Evolutionary conservation across 2,797 vertebrate species (phyloP).

Genomic region (Bradypodion ventrale): DNA sequence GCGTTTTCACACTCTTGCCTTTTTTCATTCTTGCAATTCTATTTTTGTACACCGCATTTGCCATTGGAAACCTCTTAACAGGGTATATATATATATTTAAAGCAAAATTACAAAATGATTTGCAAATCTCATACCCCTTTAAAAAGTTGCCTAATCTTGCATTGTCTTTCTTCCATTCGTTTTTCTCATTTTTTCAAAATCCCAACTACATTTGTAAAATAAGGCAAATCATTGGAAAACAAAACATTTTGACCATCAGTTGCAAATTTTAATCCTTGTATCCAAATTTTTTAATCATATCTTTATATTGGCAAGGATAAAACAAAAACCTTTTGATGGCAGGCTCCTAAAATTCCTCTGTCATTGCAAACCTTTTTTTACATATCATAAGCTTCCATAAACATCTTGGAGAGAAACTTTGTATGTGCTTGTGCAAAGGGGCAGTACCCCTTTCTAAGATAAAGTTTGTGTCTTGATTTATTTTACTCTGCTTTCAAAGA

Average conservation of each 20-base stretch:
- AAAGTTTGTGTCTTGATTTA: neutral
- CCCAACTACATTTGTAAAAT: slow-evolving; percentile 35
- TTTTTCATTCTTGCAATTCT: slow-evolving; percentile 69
- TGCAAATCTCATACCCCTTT: slow-evolving; percentile 19
- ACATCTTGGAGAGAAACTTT: slow-evolving; percentile 1
- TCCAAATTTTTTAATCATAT: slow-evolving; percentile 7
- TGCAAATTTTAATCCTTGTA: slow-evolving; percentile 45
- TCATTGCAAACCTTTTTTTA: slow-evolving; percentile 2
- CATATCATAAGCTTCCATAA: neutral
- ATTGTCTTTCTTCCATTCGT: slow-evolving; percentile 41
- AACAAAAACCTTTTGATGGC: slow-evolving; percentile 7
- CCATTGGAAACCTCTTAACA: slow-evolving; percentile 69
- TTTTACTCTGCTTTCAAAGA: slow-evolving; percentile 52
- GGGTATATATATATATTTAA: slow-evolving; percentile 74
- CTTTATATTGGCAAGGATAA: slow-evolving; percentile 30
- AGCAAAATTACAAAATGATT: slow-evolving; percentile 65
- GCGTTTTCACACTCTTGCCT: slow-evolving; percentile 71
- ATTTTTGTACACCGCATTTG: slow-evolving; percentile 68
- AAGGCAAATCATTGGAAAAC: slow-evolving; percentile 51
- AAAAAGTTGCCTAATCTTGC: slow-evolving; percentile 43
- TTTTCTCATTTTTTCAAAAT: slow-evolving; percentile 19
- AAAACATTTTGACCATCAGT: slow-evolving; percentile 27
- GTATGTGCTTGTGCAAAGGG: slow-evolving; percentile 4
- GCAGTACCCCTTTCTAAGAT: slow-evolving; percentile 1
- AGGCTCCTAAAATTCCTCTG: slow-evolving; percentile 6